Evolutionary conservation across 1,140 invertebrate species (phyloP), one percentile per base, ranked within the genome.

Genomic region (Musca domestica): DNA sequence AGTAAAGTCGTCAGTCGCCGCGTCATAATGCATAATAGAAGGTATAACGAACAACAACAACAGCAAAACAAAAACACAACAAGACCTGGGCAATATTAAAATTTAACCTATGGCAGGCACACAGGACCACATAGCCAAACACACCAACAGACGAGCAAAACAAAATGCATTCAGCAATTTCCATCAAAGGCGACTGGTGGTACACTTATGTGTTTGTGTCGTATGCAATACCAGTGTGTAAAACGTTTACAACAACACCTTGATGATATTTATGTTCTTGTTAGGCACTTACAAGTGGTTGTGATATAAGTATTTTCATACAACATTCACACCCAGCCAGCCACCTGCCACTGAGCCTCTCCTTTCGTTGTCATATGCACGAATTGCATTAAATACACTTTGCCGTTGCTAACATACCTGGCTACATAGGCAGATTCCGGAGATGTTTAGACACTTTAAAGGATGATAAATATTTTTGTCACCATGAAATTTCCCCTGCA

Each of bases 251-350:
- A 58, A 19, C 15, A 30, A 58, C 19, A 58, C 30, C 15, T 30
- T n/a, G 22, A 23, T n/a, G 5, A 17, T 27, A 56, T 56, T 56
- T 56, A 14, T 27, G 22, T 27, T 56, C 23, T 56, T 56, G 23
- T 56, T 56, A 56, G 22, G 52, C 9, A 27, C 23, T 27, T 56
- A 56, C 23, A 56, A 56, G 52, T 56, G 52, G 52, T 56, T 56
- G 52, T 56, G 15, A 56, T 27, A 41, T 12, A 41, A 56, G 25
- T 56, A n/a, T n/a, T 14, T 54, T 54, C 15, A 56, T 23, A 52
- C 51, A 20, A 52, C 51, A 20, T 2, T 52, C 5, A 41, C 34
- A 41, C 34, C 12, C 2, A 41, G 10, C 12, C 2, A 41, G 10
- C 10, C 34, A 41, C 27, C 3, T 30, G 9, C 27, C 9, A 30